Percentiles rank a stretch among this genome's conserved stretches.
Evolutionary conservation across 2,888 invertebrate species (phyloP).

Genomic region (Catocala sponsa): DNA sequence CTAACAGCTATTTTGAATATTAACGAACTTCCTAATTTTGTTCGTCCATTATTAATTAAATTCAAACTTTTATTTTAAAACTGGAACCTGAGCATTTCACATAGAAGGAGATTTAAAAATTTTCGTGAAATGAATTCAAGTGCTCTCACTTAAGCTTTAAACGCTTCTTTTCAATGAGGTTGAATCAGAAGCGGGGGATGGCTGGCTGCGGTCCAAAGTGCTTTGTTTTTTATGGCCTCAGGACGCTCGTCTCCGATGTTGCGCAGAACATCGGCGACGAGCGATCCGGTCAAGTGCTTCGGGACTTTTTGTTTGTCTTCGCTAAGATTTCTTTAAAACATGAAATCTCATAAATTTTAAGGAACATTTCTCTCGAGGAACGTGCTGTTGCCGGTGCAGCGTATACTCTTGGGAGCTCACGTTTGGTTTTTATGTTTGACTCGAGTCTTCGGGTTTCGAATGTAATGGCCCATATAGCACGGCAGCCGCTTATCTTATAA

Average conservation of each 20-base stretch:
- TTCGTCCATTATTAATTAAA: slow-evolving; percentile 42
- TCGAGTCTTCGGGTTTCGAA: slow-evolving; percentile 6
- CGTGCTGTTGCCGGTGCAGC: slow-evolving; percentile 20
- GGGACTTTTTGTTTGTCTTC: slow-evolving; percentile 61
- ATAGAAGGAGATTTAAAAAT: slow-evolving; percentile 58
- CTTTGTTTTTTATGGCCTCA: slow-evolving; percentile 80
- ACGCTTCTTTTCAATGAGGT: slow-evolving; percentile 80
- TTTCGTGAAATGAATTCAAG: slow-evolving; percentile 73
- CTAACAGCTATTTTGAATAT: slow-evolving; percentile 33
- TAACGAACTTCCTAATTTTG: slow-evolving; percentile 37
- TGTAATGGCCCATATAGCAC: not conserved
- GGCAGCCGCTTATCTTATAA: too few species aligned
- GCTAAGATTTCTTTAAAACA: slow-evolving; percentile 57
- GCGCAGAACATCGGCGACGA: slow-evolving; percentile 69
- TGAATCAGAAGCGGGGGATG: slow-evolving; percentile 67
- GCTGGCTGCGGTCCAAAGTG: slow-evolving; percentile 83
- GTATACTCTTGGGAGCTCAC: slow-evolving; percentile 11
- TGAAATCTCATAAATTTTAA: slow-evolving; percentile 52
- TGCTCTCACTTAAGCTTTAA: slow-evolving; percentile 75
- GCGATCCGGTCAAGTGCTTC: slow-evolving; percentile 74
- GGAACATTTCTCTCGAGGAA: slow-evolving; percentile 33
- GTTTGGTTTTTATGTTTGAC: not conserved
- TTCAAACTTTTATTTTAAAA: slow-evolving; percentile 49
- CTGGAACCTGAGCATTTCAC: slow-evolving; percentile 48
- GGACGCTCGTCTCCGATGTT: slow-evolving; percentile 62